phyloP scores from a whole-genome alignment of 2,113 vertebrate genomes.

The Halichoeres trimaculatus region DNA sequence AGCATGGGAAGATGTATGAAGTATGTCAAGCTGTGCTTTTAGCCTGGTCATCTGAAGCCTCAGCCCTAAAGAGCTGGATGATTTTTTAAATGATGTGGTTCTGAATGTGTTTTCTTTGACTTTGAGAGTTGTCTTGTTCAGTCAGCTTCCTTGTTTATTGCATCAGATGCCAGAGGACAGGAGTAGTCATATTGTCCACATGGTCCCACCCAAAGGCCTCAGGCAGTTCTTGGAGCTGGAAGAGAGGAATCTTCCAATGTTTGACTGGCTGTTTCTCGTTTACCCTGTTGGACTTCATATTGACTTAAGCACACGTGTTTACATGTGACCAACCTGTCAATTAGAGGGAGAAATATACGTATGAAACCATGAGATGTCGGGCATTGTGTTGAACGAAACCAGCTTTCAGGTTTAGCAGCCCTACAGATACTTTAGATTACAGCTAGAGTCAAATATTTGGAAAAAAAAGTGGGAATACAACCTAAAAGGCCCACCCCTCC shows the following conservation, averaged over 20 bases:
- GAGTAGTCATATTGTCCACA: conserved; percentile 20
- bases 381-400: background rate
- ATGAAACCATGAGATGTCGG: background rate
- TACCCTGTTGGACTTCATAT: conserved; percentile 67
- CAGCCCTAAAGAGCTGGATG: background rate
- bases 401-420: background rate
- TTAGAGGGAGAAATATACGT: background rate
- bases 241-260: conserved; percentile 37
- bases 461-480: no score
- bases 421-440: background rate
- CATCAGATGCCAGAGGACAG: conserved; percentile 34
- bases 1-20: background rate
- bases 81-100: background rate
- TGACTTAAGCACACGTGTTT: conserved; percentile 49
- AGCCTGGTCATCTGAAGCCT: background rate
- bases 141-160: conserved; percentile 9
- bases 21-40: background rate
- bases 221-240: conserved; percentile 20
- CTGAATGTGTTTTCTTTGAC: background rate
- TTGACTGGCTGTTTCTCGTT: conserved; percentile 69
- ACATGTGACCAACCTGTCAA: conserved; percentile 11
- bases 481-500: no score
- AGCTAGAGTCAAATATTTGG: no score
- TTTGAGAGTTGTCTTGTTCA: conserved; percentile 9
- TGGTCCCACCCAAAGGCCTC: conserved; percentile 57